These are phyloP conservation scores for Spodoptera littoralis DNA, from an alignment of 2,888 invertebrate genomes.

Conservation along the genomic window DNA sequence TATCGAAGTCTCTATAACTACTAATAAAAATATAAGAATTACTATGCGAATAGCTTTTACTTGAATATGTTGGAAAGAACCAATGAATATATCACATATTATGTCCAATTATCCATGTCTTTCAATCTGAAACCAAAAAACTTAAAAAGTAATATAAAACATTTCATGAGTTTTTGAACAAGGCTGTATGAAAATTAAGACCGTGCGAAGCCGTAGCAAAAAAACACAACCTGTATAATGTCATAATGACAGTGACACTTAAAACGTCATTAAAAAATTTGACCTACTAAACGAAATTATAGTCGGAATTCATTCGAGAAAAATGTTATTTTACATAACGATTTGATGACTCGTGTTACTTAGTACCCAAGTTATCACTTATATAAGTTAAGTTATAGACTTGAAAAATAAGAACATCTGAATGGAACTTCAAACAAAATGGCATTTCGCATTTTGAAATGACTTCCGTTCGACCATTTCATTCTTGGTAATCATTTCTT, in stretches of 20 bases:
- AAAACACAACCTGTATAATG: not conserved
- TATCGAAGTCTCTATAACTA: not conserved
- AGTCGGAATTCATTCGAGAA: slow-evolving; percentile 15
- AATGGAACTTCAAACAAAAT: slow-evolving; percentile 38
- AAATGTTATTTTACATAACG: slow-evolving; percentile 24
- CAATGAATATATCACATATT: too few species aligned
- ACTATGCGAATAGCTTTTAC: too few species aligned
- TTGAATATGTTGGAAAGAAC: too few species aligned
- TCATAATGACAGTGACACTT: slow-evolving; percentile 6
- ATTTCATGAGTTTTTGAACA: too few species aligned
- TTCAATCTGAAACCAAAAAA: too few species aligned
- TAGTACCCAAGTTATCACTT: slow-evolving; percentile 25
- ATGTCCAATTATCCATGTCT: too few species aligned
- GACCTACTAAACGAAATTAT: slow-evolving; percentile 17
- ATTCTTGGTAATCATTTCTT: slow-evolving; percentile 36
- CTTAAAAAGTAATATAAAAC: too few species aligned
- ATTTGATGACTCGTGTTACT: slow-evolving; percentile 6
- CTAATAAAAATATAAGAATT: too few species aligned
- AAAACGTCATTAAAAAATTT: slow-evolving; percentile 7
- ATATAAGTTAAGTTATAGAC: slow-evolving; percentile 29
- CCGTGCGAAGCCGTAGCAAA: too few species aligned
- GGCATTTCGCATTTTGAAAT: slow-evolving; percentile 47
- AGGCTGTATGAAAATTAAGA: too few species aligned
- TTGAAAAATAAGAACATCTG: slow-evolving; percentile 38
- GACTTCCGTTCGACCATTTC: slow-evolving; percentile 53